phyloP scores from a whole-genome alignment of 1,140 invertebrate species.

The Drosophila lowei region DNA sequence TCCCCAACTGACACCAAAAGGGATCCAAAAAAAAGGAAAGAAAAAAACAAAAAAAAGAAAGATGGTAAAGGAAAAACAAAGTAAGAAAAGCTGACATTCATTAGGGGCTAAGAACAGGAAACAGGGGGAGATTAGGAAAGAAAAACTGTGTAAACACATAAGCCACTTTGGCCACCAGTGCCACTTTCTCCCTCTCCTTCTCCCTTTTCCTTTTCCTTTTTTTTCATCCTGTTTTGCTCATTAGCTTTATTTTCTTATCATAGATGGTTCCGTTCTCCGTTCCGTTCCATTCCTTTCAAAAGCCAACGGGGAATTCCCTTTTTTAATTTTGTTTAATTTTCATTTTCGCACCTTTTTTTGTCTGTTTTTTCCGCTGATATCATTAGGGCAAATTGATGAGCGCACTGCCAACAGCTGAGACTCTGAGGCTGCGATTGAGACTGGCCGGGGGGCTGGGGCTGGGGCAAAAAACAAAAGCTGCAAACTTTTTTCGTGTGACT shows the following conservation, averaged over 20 bases:
- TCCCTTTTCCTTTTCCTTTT: background rate
- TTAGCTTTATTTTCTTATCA: conserved; percentile 58
- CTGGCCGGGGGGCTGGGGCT: conserved; percentile 1
- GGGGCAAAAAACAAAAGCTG: conserved; percentile 67
- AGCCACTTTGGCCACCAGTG: conserved; percentile 51
- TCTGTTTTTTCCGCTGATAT: conserved; percentile 50
- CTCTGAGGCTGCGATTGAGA: conserved; percentile 6
- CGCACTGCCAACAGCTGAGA: conserved; percentile 70
- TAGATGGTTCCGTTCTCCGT: conserved; percentile 18
- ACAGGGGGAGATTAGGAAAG: conserved; percentile 9
- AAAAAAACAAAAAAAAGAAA: conserved; percentile 22
- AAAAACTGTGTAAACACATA: conserved; percentile 53
- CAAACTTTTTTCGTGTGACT: conserved; percentile 42
- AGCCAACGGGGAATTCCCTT: conserved; percentile 50
- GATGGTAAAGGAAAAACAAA: conserved; percentile 14
- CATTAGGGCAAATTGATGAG: conserved; percentile 78
- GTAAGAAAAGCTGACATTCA: conserved; percentile 42
- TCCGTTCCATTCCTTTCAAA: conserved; percentile 7
- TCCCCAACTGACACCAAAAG: conserved; percentile 37
- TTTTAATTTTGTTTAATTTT: conserved; percentile 81
- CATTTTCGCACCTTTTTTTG: conserved; percentile 74
- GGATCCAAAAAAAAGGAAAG: background rate
- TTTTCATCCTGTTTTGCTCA: conserved; percentile 34
- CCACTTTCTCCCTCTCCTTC: background rate
- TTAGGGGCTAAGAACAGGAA: conserved; percentile 42